Evolutionary conservation across 2,113 vertebrate species (phyloP).

Genomic region (Platichthys flesus): DNA sequence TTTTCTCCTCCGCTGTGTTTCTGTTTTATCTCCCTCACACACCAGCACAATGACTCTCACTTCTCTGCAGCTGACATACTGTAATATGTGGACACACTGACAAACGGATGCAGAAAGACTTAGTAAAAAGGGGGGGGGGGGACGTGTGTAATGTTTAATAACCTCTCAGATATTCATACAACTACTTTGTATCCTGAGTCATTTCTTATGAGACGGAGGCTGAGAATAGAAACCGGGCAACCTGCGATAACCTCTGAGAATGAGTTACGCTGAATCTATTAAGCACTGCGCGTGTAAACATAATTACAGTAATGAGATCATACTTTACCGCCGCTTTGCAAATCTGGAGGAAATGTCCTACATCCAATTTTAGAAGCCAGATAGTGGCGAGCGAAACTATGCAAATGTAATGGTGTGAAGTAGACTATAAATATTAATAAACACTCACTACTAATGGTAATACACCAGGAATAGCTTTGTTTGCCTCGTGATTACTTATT

Average conservation of each 20-base stretch:
- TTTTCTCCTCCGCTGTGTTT: slow-evolving; percentile 22
- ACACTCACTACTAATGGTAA: slow-evolving; percentile 43
- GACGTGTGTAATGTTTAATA: slow-evolving; percentile 33
- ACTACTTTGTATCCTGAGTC: slow-evolving; percentile 39
- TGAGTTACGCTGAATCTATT: slow-evolving; percentile 31
- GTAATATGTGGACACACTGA: slow-evolving; percentile 25
- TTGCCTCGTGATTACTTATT: slow-evolving; percentile 53
- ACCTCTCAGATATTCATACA: slow-evolving; percentile 40
- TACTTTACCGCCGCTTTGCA: slow-evolving; percentile 33
- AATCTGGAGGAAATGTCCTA: slow-evolving; percentile 49
- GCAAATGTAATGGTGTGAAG: slow-evolving; percentile 57
- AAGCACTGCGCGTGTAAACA: slow-evolving; percentile 51
- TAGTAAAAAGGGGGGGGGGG: not conserved
- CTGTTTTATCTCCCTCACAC: slow-evolving; percentile 41
- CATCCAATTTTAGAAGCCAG: slow-evolving; percentile 61
- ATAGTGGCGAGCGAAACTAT: slow-evolving; percentile 32
- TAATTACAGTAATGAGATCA: slow-evolving; percentile 52
- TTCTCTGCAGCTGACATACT: slow-evolving; percentile 30
- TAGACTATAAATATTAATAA: slow-evolving; percentile 74
- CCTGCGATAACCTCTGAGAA: slow-evolving; percentile 31
- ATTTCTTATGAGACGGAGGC: slow-evolving; percentile 24
- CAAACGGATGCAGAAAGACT: slow-evolving; percentile 23
- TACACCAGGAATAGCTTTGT: slow-evolving; percentile 55
- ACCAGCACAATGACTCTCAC: slow-evolving; percentile 32
- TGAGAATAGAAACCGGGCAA: slow-evolving; percentile 39